Evolutionary conservation across 2,888 invertebrate species (phyloP).

Genomic region (Lithosia quadra): DNA sequence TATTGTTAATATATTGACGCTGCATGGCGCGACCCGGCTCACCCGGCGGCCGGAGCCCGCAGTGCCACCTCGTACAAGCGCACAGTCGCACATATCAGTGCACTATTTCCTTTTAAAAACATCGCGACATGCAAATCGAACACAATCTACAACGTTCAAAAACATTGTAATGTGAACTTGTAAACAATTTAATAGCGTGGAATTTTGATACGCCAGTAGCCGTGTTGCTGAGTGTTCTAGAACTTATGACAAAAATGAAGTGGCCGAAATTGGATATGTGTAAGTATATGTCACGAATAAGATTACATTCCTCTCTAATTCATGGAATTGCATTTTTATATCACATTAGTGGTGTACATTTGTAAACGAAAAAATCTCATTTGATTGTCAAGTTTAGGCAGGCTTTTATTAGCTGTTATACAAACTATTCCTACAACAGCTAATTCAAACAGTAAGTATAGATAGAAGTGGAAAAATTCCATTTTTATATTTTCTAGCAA

Average conservation of each 20-base stretch:
- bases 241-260: constrained; percentile 64
- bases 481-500: not conserved
- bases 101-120: constrained; percentile 60
- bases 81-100: constrained; percentile 67
- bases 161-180: constrained; percentile 57
- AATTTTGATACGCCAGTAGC: constrained; percentile 48
- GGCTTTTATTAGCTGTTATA: not conserved
- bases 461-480: not conserved
- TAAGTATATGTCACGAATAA: constrained; percentile 59
- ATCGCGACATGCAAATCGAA: constrained; percentile 61
- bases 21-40: constrained; percentile 20
- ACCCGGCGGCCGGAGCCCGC: constrained; percentile 44
- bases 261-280: constrained; percentile 75
- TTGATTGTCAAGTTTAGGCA: not conserved
- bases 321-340: constrained; percentile 24
- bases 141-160: constrained; percentile 50
- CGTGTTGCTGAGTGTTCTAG: not conserved
- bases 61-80: constrained; percentile 65
- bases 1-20: constrained; percentile 44
- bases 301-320: constrained; percentile 21
- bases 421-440: no score
- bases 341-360: not conserved
- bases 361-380: not conserved
- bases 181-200: constrained; percentile 53
- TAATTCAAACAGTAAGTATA: no score